These are phyloP conservation scores for Pomatostomus ruficeps DNA, from an alignment of 2,113 vertebrate genomes.

Conservation along the genomic window DNA sequence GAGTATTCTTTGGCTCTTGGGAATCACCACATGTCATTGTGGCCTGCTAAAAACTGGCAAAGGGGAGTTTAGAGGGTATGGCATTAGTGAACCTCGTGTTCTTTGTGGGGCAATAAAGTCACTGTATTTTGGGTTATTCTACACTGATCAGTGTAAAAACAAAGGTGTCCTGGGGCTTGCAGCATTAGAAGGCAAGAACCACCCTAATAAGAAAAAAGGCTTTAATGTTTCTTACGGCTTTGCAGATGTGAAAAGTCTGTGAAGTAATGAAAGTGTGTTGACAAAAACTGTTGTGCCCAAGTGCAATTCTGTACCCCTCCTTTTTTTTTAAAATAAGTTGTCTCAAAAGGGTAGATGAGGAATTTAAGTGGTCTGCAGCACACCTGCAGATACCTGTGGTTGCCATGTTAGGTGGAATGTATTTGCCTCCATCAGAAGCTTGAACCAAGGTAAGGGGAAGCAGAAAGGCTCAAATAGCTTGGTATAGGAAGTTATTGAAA, in stretches of 20 bases:
- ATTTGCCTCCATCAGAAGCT: not conserved
- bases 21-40: accelerated
- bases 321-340: not conserved
- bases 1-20: not conserved
- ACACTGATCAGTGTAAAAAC: not conserved
- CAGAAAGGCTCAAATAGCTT: not conserved
- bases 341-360: not conserved
- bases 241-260: not conserved
- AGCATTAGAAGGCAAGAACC: not conserved
- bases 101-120: not conserved
- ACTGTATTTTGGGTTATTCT: not conserved
- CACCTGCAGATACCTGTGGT: not conserved
- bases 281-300: not conserved
- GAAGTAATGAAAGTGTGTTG: not conserved
- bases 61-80: not conserved
- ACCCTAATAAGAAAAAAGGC: not conserved
- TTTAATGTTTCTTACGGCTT: not conserved
- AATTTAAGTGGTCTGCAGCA: not conserved
- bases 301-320: not conserved
- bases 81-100: not conserved
- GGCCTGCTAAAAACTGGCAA: not conserved
- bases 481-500: not conserved
- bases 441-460: not conserved
- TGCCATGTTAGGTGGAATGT: not conserved
- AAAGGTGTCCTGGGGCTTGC: not conserved